These are phyloP conservation scores for Odontocolon sp. DNA, from an alignment of 2,888 invertebrate genomes.

Conservation along the genomic window DNA sequence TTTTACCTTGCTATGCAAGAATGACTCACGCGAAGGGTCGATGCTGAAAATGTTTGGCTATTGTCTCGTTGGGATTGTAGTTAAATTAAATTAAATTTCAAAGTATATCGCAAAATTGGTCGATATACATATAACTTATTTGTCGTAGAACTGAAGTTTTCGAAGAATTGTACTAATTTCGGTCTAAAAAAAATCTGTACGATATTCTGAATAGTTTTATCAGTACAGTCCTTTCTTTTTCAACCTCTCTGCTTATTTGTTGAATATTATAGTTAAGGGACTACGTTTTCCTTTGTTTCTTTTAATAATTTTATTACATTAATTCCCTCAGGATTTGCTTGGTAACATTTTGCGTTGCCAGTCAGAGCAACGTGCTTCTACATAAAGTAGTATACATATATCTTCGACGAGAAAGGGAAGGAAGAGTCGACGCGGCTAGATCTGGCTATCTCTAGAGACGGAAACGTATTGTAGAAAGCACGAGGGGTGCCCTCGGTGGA, in stretches of 20 bases:
- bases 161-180: no score
- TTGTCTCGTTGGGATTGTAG: no score
- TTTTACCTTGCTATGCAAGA: no score
- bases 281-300: not conserved
- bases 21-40: no score
- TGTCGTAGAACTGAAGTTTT: no score
- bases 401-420: not conserved
- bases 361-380: slow-evolving; percentile 12
- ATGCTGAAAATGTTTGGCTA: no score
- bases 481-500: not conserved
- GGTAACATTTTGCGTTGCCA: not conserved
- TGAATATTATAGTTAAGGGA: not conserved
- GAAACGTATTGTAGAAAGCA: slow-evolving; percentile 40
- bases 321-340: slow-evolving; percentile 31
- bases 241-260: slow-evolving; percentile 10
- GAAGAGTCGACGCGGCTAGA: slow-evolving; percentile 26
- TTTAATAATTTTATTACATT: slow-evolving; percentile 32
- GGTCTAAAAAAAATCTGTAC: no score
- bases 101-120: no score
- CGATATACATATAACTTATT: no score
- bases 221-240: no score
- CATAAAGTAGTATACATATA: not conserved
- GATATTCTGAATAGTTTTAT: no score
- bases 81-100: no score
- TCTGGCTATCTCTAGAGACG: slow-evolving; percentile 12